A percentile compares a stretch with the other conserved stretches of the same genome.
Conservation (phyloP, 1,140 invertebrate genomes). For the Chymomyza costata region DNA sequence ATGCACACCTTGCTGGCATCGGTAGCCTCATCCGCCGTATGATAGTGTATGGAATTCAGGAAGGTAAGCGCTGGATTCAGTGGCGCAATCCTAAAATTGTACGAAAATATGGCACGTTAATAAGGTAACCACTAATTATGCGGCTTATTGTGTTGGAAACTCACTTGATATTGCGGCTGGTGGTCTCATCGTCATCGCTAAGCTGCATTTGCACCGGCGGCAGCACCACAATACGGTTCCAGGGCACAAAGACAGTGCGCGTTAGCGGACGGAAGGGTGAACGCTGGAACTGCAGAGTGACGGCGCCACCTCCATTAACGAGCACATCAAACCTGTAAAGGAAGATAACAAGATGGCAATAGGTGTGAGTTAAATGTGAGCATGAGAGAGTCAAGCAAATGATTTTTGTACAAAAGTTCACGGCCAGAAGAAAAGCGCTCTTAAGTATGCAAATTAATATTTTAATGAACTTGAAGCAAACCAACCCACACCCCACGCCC, state of each 20-base stretch:
- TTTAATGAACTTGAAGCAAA: conserved; percentile 55
- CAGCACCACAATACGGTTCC: conserved; percentile 96
- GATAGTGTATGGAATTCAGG: conserved; percentile 79
- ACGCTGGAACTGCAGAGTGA: conserved; percentile 96
- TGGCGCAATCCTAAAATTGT: conserved; percentile 51
- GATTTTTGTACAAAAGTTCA: conserved; percentile 25
- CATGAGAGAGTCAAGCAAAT: conserved; percentile 14
- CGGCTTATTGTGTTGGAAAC: conserved; percentile 6
- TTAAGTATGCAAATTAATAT: conserved; percentile 71
- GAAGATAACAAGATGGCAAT: not conserved
- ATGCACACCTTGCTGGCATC: conserved; percentile 81
- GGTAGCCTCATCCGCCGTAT: conserved; percentile 75
- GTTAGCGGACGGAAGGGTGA: conserved; percentile 92
- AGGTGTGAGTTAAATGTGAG: conserved; percentile 24
- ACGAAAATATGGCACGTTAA: not conserved
- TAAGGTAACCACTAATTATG: not conserved
- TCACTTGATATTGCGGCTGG: conserved; percentile 77
- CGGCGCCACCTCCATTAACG: conserved; percentile 98
- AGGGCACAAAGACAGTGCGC: conserved; percentile 92
- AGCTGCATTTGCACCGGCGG: conserved; percentile 91
- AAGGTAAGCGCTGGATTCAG: conserved; percentile 78
- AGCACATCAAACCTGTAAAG: conserved; percentile 94
- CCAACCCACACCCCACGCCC: too few relatives aligned
- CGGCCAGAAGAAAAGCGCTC: conserved; percentile 41
- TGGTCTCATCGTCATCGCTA: conserved; percentile 82